Conservation (phyloP, 2,113 vertebrate species). For the Sorex araneus region DNA sequence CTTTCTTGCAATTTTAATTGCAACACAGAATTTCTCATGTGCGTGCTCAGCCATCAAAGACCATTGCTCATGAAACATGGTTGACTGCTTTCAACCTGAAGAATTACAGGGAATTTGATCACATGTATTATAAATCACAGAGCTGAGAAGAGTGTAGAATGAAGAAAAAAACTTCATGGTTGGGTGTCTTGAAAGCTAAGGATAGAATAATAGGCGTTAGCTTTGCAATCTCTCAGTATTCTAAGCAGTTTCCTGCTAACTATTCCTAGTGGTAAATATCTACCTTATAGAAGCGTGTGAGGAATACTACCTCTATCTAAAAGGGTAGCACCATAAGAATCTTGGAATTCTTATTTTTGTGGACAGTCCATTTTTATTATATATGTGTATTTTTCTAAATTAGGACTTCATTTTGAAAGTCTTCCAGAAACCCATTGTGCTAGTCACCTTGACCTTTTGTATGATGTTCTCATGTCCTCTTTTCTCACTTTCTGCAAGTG, state of each 20-base stretch:
- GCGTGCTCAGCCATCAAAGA: slow-evolving; percentile 64
- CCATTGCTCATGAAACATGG: slow-evolving; percentile 40
- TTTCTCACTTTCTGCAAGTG: not conserved
- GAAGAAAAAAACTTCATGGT: not conserved
- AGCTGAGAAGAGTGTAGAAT: not conserved
- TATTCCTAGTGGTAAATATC: not conserved
- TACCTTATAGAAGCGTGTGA: not conserved
- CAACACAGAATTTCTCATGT: slow-evolving; percentile 71
- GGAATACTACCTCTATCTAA: not conserved
- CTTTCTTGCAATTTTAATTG: slow-evolving; percentile 81
- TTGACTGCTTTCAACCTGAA: slow-evolving; percentile 65
- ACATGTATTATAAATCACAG: slow-evolving; percentile 41
- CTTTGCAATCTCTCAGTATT: not conserved
- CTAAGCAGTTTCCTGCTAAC: not conserved
- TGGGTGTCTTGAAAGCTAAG: not conserved
- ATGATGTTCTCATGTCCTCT: not conserved
- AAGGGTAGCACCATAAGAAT: not conserved
- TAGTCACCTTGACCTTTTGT: not conserved
- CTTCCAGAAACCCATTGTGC: not conserved
- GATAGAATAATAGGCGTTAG: not conserved
- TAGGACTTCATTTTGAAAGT: slow-evolving; percentile 14
- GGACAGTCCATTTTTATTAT: not conserved
- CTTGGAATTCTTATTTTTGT: too few relatives aligned
- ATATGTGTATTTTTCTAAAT: slow-evolving; percentile 55
- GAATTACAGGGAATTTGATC: slow-evolving; percentile 56